Percentiles rank a stretch among this genome's conserved stretches.
phyloP scores from a whole-genome alignment of 2,113 vertebrate species.

The Xerus inauris region DNA sequence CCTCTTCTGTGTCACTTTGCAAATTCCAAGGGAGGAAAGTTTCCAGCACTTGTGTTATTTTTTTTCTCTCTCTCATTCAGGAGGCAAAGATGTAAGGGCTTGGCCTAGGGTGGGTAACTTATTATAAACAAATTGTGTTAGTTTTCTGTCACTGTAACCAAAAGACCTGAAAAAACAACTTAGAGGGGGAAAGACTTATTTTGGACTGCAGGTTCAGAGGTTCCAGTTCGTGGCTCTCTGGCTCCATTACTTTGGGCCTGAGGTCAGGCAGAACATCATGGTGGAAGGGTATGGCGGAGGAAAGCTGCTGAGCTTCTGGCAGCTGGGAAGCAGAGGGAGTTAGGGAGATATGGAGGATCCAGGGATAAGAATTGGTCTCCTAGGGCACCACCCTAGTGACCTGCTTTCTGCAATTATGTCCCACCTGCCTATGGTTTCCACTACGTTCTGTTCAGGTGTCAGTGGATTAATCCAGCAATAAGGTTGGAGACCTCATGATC shows the following conservation, averaged over 20 bases:
- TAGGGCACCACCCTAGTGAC: neutral
- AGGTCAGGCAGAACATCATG: neutral
- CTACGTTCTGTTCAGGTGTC: neutral
- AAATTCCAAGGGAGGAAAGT: neutral
- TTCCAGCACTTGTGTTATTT: neutral
- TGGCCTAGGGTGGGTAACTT: neutral
- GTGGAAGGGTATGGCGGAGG: neutral
- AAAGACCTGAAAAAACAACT: neutral
- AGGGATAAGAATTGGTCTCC: neutral
- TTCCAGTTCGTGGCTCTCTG: neutral
- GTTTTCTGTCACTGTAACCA: neutral
- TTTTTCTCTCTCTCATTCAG: neutral
- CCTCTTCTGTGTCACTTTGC: neutral
- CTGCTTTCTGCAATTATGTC: too few relatives aligned
- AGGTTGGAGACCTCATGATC: neutral
- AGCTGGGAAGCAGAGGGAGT: neutral
- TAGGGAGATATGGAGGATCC: neutral
- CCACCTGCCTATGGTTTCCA: neutral
- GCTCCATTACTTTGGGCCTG: neutral
- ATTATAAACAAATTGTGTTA: fast-evolving
- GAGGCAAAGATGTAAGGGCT: neutral
- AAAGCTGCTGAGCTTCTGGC: neutral
- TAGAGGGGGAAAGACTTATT: neutral
- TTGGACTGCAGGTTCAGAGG: neutral
- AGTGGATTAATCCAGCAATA: neutral